Evolutionary conservation across 2,888 invertebrate genomes (phyloP), one percentile per base, ranked within the genome.

Genomic region (Nephrotoma flavescens): DNA sequence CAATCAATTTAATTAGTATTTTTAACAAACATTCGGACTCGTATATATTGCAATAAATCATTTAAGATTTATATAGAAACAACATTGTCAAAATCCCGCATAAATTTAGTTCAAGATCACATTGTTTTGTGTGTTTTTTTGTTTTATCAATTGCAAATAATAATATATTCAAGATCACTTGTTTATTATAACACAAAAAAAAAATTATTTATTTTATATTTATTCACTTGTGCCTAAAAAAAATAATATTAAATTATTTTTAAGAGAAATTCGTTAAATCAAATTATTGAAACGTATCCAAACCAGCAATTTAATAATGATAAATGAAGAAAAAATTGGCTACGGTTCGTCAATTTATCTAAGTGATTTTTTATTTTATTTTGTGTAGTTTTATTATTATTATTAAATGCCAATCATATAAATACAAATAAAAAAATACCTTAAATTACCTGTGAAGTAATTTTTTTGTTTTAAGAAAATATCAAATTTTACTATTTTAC

Each of bases 331-430:
- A 86, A 86, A 19, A 19, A 71, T 87, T 87, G 87, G 87, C 87
- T 42, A 87, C 87, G 87, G 87, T 86, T 87, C 87, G 87, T 87
- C 87, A 87, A 87, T 85, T 87, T 87, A 83, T 87, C 85, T 87
- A 87, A 87, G 87, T 87, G 87, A 87, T 19, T 86, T 86, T 86
- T 41, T 47, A 47, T 86, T 44, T 86, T 45, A 44, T 15, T 45
- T 7, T 42, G 84, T 84, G 3, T 84, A 41, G 84, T 84, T 84
- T 84, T 84, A 42, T 84, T 84, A 42, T 84, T 84, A 42, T 84
- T 84, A 71, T 71, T 71, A 71, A 71, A 71, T 31, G 71, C 71
- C 71, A 71, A 71, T 71, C 71, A 31, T 31, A 71, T 71, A 52
- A 52, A 52, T 15, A 19, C 11, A 9, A 31, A 71, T 2, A 71